Evolutionary conservation across 2,113 vertebrate species (phyloP).

Genomic region (Oryzias melastigma): DNA sequence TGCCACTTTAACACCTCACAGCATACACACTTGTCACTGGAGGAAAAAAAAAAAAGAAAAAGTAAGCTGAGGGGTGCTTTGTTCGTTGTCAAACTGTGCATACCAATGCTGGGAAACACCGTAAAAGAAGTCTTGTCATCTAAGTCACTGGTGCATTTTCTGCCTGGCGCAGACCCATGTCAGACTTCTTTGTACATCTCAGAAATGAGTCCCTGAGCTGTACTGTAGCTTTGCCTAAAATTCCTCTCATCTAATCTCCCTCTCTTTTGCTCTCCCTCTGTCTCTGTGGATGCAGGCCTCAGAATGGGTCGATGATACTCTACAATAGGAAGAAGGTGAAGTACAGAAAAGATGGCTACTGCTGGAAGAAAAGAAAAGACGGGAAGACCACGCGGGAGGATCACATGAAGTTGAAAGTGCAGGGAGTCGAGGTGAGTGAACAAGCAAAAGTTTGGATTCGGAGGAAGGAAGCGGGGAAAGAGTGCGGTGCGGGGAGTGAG

Average conservation of each 20-base stretch:
- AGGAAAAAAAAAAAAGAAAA: slow-evolving; percentile 34
- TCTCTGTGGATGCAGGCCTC: slow-evolving; percentile 84
- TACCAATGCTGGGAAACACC: slow-evolving; percentile 63
- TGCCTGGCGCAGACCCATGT: slow-evolving; percentile 51
- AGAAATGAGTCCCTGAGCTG: slow-evolving; percentile 66
- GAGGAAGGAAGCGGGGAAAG: slow-evolving; percentile 3
- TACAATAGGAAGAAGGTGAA: slow-evolving; percentile 99
- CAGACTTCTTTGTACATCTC: slow-evolving; percentile 64
- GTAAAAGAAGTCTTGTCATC: slow-evolving; percentile 70
- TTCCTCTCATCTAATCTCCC: slow-evolving; percentile 42
- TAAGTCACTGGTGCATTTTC: slow-evolving; percentile 69
- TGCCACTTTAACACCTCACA: slow-evolving; percentile 44
- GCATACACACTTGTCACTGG: slow-evolving; percentile 41
- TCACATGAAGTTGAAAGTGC: slow-evolving; percentile 99
- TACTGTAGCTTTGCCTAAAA: slow-evolving; percentile 69
- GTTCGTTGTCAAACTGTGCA: slow-evolving; percentile 71
- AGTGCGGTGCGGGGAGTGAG: not conserved
- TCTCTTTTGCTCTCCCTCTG: slow-evolving; percentile 18
- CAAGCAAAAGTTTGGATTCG: slow-evolving; percentile 32
- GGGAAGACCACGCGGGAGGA: slow-evolving; percentile 98
- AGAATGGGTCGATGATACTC: slow-evolving; percentile 99
- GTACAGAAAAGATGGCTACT: slow-evolving; percentile 99
- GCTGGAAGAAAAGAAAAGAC: slow-evolving; percentile 99
- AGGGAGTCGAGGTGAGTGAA: slow-evolving; percentile 96
- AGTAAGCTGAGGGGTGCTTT: slow-evolving; percentile 66